Base-by-base conservation (phyloP, 2,113 vertebrate species). In the Boleophthalmus pectinirostris region DNA sequence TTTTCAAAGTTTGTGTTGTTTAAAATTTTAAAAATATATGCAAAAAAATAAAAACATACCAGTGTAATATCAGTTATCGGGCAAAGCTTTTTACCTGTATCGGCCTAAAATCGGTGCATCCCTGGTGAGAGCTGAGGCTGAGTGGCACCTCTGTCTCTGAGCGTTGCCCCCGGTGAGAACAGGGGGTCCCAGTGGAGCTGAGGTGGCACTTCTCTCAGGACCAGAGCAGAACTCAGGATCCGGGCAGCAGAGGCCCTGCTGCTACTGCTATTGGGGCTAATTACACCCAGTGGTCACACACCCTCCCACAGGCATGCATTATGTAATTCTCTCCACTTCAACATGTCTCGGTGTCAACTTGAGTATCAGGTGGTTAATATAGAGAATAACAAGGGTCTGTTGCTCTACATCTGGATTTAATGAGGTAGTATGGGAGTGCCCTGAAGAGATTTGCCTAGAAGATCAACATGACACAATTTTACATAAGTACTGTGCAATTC, bases 161-260 rank as follows among this genome's bases (percentile, higher is more conserved):
- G 80, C 68, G 5, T 64, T 49, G 47, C 51, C 74, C 77, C 79
- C 68, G 74, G 78, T 25, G n/a, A 49, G 46, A 64, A 49, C 6
- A 61, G 71, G 47, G 54, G 64, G 74, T 85, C 87, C 89, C 85
- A 71, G 9, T 3, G 77, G 87, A 86, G 86, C 90, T 91, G 89
- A 92, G 77, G 63, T 67, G 78, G 85, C 86, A 85, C 82, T 89
- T 90, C 83, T 88, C 71, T 51, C 75, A 69, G 80, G 56, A 54
- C 78, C 38, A 73, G 68, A 83, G 78, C 54, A 69, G 72, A 84
- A 51, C 80, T 83, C 80, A 72, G 67, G 70, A 72, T 51, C 74
- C 72, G 24, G 66, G 63, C 73, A 65, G 58, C 51, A 64, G 54
- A 47, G 74, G 38, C 38, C 9, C 38, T 69, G 47, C 81, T 65